These are phyloP conservation scores for Scaptomyza pallida DNA, from an alignment of 1,140 invertebrate species.

Conservation along the genomic window DNA sequence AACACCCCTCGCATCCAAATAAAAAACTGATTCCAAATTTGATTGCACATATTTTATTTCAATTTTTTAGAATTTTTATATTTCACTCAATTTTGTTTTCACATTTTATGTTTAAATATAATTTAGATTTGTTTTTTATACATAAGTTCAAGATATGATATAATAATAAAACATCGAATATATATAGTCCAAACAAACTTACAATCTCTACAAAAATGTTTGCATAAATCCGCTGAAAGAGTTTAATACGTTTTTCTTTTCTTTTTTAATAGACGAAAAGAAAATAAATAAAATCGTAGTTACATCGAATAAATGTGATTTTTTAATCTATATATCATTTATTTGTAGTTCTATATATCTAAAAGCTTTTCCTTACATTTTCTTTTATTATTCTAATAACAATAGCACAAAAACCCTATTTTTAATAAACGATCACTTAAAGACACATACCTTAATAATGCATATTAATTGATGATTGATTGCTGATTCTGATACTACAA, in stretches of 20 bases:
- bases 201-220: background rate
- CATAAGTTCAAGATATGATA: background rate
- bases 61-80: slow-evolving; percentile 3
- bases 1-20: no score
- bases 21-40: background rate
- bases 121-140: background rate
- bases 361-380: background rate
- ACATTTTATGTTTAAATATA: background rate
- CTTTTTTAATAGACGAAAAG: background rate
- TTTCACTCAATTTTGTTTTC: background rate
- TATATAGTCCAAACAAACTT: background rate
- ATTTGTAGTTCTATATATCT: slow-evolving; percentile 2
- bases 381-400: slow-evolving; percentile 15
- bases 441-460: slow-evolving; percentile 15
- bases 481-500: slow-evolving; percentile 2
- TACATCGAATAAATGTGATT: background rate
- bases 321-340: background rate
- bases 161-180: background rate
- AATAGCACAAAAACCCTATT: slow-evolving; percentile 31
- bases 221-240: background rate
- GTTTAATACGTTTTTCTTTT: background rate
- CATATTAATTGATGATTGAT: slow-evolving; percentile 16
- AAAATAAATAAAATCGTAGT: background rate
- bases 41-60: background rate
- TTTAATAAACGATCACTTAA: slow-evolving; percentile 27